Conservation (phyloP, 2,888 invertebrate species). For the Aspidiotus rigidus region DNA sequence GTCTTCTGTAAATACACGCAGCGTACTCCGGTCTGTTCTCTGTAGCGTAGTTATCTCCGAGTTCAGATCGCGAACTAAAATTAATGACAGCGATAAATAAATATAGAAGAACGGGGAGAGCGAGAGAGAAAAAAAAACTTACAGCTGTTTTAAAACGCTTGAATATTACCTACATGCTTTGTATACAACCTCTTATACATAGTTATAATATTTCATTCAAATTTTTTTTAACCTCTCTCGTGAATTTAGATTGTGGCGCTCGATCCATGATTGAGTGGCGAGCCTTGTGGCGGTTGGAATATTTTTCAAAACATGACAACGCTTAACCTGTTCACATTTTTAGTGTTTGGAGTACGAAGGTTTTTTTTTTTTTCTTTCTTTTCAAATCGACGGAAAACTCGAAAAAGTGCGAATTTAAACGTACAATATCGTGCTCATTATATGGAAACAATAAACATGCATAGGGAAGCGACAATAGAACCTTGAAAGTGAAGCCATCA, state of each 20-base stretch:
- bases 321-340: no score
- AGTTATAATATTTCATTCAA: constrained; percentile 4
- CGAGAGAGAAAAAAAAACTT: constrained; percentile 3
- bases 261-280: constrained; percentile 1
- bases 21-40: background rate
- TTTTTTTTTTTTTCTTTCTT: no score
- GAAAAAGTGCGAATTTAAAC: no score
- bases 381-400: no score
- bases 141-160: background rate
- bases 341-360: no score
- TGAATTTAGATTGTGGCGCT: background rate
- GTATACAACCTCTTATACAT: background rate
- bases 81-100: constrained; percentile 18
- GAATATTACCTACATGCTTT: background rate
- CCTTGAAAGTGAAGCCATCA: no score
- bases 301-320: background rate
- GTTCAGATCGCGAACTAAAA: constrained; percentile 15
- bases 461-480: no score
- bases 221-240: background rate
- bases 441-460: no score
- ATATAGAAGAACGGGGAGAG: background rate
- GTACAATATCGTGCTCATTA: no score
- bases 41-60: constrained; percentile 6
- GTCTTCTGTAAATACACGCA: constrained; percentile 10
- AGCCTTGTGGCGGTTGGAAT: constrained; percentile 1